phyloP scores from a whole-genome alignment of 2,797 vertebrate genomes.

The Lepilemur septentrionalis region DNA sequence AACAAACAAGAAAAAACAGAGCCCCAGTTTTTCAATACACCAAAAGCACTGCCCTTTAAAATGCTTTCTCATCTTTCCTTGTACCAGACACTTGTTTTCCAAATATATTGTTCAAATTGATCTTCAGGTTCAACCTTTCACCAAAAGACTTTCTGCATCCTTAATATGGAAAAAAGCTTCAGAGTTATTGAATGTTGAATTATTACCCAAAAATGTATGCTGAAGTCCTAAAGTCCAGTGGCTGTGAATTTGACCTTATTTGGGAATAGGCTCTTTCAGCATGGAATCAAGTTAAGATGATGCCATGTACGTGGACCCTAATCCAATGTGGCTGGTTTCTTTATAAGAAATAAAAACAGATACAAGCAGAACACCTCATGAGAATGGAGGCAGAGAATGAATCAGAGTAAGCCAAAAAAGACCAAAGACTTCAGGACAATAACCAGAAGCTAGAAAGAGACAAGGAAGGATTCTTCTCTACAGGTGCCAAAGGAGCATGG shows the following conservation, averaged over 20 bases:
- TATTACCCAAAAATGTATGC: background rate
- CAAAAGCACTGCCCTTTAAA: constrained; percentile 48
- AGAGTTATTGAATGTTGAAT: background rate
- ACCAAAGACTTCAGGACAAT: background rate
- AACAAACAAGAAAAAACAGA: background rate
- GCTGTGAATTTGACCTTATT: background rate
- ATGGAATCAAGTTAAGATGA: background rate
- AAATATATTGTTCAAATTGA: constrained; percentile 18
- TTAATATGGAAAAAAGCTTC: background rate
- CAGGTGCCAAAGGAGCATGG: rapidly evolving
- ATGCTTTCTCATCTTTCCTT: constrained; percentile 39
- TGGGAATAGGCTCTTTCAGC: constrained; percentile 13
- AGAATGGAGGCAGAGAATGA: background rate
- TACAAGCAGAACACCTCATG: rapidly evolving
- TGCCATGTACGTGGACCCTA: background rate
- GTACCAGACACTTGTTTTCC: constrained; percentile 34
- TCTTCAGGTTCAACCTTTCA: background rate
- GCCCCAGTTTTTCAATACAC: constrained; percentile 42
- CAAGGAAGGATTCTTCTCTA: background rate
- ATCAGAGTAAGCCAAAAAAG: background rate
- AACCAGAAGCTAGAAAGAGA: background rate
- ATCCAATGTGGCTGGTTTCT: too few relatives aligned
- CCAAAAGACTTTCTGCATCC: background rate
- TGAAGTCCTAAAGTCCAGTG: background rate
- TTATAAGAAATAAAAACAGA: background rate